phyloP scores from a whole-genome alignment of 2,113 vertebrate species.

The Garra rufa region DNA sequence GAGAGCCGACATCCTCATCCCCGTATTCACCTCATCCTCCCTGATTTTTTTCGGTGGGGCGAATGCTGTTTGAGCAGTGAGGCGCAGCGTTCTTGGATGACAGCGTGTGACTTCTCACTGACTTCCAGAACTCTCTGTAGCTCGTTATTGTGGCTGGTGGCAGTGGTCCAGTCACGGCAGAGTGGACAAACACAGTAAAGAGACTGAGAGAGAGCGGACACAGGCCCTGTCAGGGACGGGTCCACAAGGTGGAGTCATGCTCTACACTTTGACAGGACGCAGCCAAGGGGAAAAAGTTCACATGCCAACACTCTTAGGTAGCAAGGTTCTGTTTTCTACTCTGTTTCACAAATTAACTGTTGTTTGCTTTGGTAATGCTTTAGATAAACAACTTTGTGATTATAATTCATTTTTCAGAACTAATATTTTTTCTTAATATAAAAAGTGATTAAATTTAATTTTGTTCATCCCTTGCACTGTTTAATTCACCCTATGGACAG shows the following conservation, averaged over 20 bases:
- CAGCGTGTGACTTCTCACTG: slow-evolving; percentile 76
- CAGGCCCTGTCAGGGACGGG: slow-evolving; percentile 4
- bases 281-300: slow-evolving; percentile 66
- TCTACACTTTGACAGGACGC: slow-evolving; percentile 22
- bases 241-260: slow-evolving; percentile 42
- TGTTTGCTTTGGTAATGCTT: slow-evolving; percentile 24
- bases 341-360: slow-evolving; percentile 15
- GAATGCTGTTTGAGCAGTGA: slow-evolving; percentile 62
- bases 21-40: not conserved
- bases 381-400: slow-evolving; percentile 3
- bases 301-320: slow-evolving; percentile 51
- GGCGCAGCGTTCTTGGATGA: slow-evolving; percentile 68
- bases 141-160: slow-evolving; percentile 69
- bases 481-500: not conserved
- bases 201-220: slow-evolving; percentile 58
- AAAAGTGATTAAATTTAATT: not conserved
- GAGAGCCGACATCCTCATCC: not conserved
- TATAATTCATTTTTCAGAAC: not conserved
- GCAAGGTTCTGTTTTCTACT: slow-evolving; percentile 31
- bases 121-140: slow-evolving; percentile 73
- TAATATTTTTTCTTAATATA: not conserved
- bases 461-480: not conserved
- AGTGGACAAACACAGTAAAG: slow-evolving; percentile 75
- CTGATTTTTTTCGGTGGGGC: not conserved
- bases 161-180: slow-evolving; percentile 70